phyloP scores from a whole-genome alignment of 1,140 invertebrate genomes.

The Ooceraea biroi region DNA sequence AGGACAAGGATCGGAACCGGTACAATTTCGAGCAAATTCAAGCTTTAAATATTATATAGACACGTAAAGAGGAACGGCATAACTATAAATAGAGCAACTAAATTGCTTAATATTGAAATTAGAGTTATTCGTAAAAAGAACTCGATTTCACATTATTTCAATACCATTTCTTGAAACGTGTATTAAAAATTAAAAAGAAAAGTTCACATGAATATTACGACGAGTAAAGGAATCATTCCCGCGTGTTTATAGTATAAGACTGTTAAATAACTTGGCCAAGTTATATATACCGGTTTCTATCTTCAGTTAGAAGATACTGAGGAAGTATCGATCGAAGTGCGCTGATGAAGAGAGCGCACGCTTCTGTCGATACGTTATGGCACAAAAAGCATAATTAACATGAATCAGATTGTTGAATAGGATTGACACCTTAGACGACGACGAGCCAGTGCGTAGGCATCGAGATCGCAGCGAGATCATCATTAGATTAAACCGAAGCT shows the following conservation, averaged over 20 bases:
- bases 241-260: background rate
- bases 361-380: background rate
- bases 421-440: constrained; percentile 30
- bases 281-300: constrained; percentile 9
- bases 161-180: background rate
- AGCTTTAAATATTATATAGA: background rate
- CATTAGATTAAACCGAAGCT: constrained; percentile 43
- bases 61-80: background rate
- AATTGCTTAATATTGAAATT: background rate
- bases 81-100: background rate
- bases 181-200: background rate
- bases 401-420: background rate
- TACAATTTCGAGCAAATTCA: constrained; percentile 1
- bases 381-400: constrained; percentile 7
- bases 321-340: background rate
- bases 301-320: background rate
- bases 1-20: constrained; percentile 16
- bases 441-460: constrained; percentile 23
- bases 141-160: constrained; percentile 1
- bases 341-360: background rate
- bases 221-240: background rate
- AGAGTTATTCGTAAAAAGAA: background rate
- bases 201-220: background rate
- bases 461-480: constrained; percentile 23
- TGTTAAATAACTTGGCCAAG: background rate